Conservation (phyloP, 2,113 vertebrate genomes). For the Daubentonia madagascariensis region DNA sequence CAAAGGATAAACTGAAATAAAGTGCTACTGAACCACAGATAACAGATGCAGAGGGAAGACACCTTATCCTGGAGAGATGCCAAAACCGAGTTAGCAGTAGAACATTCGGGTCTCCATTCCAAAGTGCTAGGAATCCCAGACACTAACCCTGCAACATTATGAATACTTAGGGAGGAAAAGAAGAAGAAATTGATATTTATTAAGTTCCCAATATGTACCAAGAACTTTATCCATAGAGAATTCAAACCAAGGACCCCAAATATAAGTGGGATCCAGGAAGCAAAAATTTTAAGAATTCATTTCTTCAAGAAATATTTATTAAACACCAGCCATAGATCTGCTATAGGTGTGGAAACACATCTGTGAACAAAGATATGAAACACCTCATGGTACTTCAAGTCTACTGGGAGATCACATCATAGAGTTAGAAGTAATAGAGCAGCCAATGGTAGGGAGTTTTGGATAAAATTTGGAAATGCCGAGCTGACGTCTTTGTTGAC, state of each 20-base stretch:
- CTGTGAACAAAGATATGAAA: neutral
- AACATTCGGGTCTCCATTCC: neutral
- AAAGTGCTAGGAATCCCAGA: neutral
- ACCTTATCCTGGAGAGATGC: neutral
- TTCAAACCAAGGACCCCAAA: neutral
- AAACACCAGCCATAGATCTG: neutral
- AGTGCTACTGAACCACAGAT: neutral
- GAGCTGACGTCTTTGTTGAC: neutral
- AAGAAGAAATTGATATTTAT: neutral
- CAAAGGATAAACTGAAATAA: neutral
- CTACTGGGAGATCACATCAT: neutral
- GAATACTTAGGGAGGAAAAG: neutral
- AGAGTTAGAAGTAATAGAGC: neutral
- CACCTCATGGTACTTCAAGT: neutral
- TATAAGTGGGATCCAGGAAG: neutral
- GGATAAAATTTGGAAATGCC: neutral
- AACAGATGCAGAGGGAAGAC: neutral
- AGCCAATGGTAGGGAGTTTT: neutral
- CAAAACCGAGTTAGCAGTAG: neutral
- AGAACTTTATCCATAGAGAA: neutral
- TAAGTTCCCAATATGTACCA: neutral
- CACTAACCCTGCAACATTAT: neutral
- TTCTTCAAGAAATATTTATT: neutral
- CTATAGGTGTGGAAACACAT: neutral
- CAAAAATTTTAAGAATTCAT: neutral